These are phyloP conservation scores for Leptogaster cylindrica DNA, from an alignment of 2,888 invertebrate genomes.

Conservation along the genomic window DNA sequence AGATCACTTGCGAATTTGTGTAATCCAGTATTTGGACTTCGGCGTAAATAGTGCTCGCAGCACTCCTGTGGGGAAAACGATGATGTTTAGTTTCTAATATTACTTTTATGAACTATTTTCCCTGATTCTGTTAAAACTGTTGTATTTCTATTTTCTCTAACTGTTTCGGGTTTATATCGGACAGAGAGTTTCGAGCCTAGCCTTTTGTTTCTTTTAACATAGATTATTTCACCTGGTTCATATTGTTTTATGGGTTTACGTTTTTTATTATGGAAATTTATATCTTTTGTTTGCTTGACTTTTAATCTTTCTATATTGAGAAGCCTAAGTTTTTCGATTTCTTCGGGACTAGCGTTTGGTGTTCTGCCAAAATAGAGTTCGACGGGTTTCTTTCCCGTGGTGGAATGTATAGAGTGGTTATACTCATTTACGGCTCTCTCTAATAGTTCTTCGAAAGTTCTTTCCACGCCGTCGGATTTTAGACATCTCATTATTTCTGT, in stretches of 20 bases:
- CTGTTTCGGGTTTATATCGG: not conserved
- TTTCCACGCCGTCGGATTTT: not conserved
- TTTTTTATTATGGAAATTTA: no score
- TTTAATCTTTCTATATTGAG: no score
- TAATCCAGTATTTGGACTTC: constrained; percentile 41
- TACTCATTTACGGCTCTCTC: no score
- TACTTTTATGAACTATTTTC: constrained; percentile 4
- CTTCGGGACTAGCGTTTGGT: not conserved
- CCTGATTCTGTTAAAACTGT: constrained; percentile 7
- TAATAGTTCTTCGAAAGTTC: not conserved
- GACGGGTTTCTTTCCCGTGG: constrained; percentile 6
- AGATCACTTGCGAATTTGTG: constrained; percentile 41
- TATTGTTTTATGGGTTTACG: no score
- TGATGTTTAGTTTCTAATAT: not conserved
- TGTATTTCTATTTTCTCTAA: constrained; percentile 11
- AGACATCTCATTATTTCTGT: no score
- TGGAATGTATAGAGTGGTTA: no score
- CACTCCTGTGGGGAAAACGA: no score
- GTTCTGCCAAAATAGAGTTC: constrained; percentile 1
- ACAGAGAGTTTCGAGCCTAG: constrained; percentile 1
- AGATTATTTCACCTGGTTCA: no score
- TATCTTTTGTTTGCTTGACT: no score
- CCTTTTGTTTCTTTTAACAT: no score
- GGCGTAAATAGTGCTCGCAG: not conserved
- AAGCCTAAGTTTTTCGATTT: not conserved